Evolutionary conservation across 2,888 invertebrate species (phyloP), one percentile per base, ranked within the genome.

Genomic region (Pteria penguin): DNA sequence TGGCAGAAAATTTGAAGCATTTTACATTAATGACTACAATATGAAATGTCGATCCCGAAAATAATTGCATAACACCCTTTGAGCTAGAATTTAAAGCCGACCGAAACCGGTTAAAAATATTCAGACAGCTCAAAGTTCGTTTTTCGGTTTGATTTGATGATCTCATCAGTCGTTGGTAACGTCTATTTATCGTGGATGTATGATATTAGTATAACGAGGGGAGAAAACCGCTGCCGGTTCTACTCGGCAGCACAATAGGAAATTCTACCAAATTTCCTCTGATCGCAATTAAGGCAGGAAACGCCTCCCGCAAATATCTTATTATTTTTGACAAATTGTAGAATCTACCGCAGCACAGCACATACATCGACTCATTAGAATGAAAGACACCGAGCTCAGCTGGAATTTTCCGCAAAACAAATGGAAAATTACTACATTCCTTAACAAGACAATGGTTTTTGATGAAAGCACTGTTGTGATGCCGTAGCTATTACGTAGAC

Each of bases 211-310:
- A 45, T 45, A 45, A 45, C 18, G 45, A 45, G 45, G 11, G 8
- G 8, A 8, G 8, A 18, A 45, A 45, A 14, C 45, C 18, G 45
- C 45, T 45, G 45, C 45, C 45, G 45, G 45, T 45, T 45, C 8
- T 8, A 45, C 8, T 14, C 8, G 8, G 18, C 18, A 8, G 8
- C 45, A 14, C 45, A 18, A 45, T 45, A 18, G 8, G 65, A 31
- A 65, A 65, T 65, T 22, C 45, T 24, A 27, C 45, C 65, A 26
- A 65, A 36, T 36, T 65, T 36, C 65, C 65, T 36, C 65, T 65
- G 32, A 36, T 65, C 26, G 24, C 27, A n/a, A 36, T 45, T 45
- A 45, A 31, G 65, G n/a, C 65, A 65, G 65, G 65, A 65, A 36
- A 45, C 36, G 65, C 65, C 65, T 36, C 65, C 27, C 45, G 14